Evolutionary conservation across 2,888 invertebrate genomes (phyloP).

Genomic region (Leptopilina syphax): DNA sequence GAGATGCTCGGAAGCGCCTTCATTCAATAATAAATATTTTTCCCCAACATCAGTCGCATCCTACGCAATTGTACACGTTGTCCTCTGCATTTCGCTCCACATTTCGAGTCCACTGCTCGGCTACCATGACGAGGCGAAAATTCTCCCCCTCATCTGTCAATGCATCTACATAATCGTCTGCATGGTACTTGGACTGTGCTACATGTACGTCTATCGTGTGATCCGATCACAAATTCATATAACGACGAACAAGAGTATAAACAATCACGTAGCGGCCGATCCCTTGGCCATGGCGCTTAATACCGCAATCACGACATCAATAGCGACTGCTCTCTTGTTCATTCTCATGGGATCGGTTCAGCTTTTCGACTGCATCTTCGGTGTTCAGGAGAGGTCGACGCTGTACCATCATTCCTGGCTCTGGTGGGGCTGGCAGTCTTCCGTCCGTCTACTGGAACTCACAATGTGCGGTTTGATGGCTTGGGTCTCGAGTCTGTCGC

Average conservation of each 20-base stretch:
- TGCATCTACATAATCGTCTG: conserved; percentile 92
- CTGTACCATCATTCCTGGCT: conserved; percentile 83
- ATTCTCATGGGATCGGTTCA: conserved; percentile 90
- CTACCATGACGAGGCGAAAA: conserved; percentile 76
- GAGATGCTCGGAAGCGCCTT: conserved; percentile 87
- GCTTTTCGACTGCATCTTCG: conserved; percentile 86
- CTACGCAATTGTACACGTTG: conserved; percentile 87
- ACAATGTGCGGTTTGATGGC: conserved; percentile 91
- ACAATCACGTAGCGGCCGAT: conserved; percentile 85
- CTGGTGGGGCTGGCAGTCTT: conserved; percentile 94
- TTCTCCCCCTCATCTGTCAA: conserved; percentile 88
- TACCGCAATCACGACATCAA: conserved; percentile 92
- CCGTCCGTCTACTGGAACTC: conserved; percentile 90
- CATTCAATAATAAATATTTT: conserved; percentile 83
- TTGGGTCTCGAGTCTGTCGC: conserved; percentile 90
- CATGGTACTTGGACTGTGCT: conserved; percentile 89
- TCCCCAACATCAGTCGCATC: conserved; percentile 88
- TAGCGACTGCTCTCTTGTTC: conserved; percentile 91
- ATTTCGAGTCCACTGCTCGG: conserved; percentile 77
- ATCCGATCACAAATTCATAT: conserved; percentile 87
- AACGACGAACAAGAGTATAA: conserved; percentile 68
- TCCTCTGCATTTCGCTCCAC: conserved; percentile 89
- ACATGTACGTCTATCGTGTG: conserved; percentile 89
- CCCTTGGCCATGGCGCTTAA: conserved; percentile 80
- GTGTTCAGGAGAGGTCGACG: conserved; percentile 77